Conservation (phyloP, 2,888 invertebrate genomes). For the Enoplolaimus lenunculus region DNA sequence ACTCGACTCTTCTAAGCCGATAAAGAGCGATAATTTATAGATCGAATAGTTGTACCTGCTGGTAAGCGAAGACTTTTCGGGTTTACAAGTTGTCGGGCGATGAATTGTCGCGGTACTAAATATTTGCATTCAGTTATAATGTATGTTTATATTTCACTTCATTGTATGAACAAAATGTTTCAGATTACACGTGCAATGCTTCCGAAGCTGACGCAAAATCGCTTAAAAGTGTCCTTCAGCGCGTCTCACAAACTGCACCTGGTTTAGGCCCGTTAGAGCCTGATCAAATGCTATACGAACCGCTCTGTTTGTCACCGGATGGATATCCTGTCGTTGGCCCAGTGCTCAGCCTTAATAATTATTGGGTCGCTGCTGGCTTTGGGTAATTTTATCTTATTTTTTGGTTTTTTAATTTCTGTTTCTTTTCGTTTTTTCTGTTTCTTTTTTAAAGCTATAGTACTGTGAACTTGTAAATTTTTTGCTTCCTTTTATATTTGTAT, state of each 20-base stretch:
- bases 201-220: background rate
- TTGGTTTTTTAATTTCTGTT: too few relatives aligned
- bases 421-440: too few relatives aligned
- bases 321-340: slow-evolving; percentile 43
- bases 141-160: background rate
- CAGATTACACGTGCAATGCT: background rate
- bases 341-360: slow-evolving; percentile 35
- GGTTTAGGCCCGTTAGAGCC: background rate
- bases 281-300: background rate
- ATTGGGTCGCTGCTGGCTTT: slow-evolving; percentile 41
- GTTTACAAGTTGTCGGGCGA: too few relatives aligned
- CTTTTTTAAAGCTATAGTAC: too few relatives aligned
- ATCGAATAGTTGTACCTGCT: too few relatives aligned
- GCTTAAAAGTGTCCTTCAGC: background rate
- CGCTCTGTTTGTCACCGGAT: slow-evolving; percentile 39
- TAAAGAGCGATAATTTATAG: too few relatives aligned
- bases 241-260: background rate
- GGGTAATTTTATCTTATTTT: slow-evolving; percentile 25
- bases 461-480: too few relatives aligned
- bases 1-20: too few relatives aligned
- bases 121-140: background rate
- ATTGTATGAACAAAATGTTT: background rate
- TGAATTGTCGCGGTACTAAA: too few relatives aligned
- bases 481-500: too few relatives aligned
- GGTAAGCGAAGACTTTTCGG: too few relatives aligned